Evolutionary conservation across 1,140 invertebrate genomes (phyloP), one percentile per base, ranked within the genome.

Genomic region (Cherax quadricarinatus): DNA sequence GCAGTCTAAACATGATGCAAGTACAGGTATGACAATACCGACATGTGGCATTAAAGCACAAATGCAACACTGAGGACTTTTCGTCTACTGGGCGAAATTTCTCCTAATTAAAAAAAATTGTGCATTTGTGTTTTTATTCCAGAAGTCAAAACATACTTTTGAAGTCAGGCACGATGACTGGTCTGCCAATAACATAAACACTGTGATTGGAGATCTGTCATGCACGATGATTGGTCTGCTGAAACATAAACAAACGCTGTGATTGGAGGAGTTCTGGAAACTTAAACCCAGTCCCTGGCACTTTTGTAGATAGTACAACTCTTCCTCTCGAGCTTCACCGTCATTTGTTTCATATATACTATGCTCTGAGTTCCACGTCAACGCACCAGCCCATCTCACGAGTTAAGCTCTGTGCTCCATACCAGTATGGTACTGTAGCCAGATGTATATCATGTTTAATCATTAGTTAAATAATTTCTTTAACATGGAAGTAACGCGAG

Each of bases 301-400:
- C 66, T 84, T 89, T 89, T 73, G 88, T 89, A 89, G 62, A 84
- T 89, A 81, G 88, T 89, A 89, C 88, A 83, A 83, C 80, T 89
- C 66, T 89, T 81, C 66, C 81, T 75, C 12, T 70, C 30, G 80
- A 75, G 62, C 41, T 80, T 83, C 4, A 80, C 53, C 78, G 9
- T 60, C 24, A 85, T 57, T 12, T 57, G 51, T 83, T 83, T 24
- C 18, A 60, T 60, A 10, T 57, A 57, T 66, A 66, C 18, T 66
- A 18, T 66, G 24, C 48, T 70, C 62, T 73, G 21, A n/a, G 30
- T n/a, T 49, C 24, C 16, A 57, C 70, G 16, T 30, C 66, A 30
- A 41, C 41, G 53, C 70, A 30, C 70, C 70, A 75, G 70, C 4
- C 3, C 6, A 75, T 7, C n/a, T 0, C n/a, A 75, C 10, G 2